A percentile compares a stretch with the other conserved stretches of the same genome.
Evolutionary conservation across 2,113 vertebrate species (phyloP).

Genomic region (Eulacestoma nigropectus): DNA sequence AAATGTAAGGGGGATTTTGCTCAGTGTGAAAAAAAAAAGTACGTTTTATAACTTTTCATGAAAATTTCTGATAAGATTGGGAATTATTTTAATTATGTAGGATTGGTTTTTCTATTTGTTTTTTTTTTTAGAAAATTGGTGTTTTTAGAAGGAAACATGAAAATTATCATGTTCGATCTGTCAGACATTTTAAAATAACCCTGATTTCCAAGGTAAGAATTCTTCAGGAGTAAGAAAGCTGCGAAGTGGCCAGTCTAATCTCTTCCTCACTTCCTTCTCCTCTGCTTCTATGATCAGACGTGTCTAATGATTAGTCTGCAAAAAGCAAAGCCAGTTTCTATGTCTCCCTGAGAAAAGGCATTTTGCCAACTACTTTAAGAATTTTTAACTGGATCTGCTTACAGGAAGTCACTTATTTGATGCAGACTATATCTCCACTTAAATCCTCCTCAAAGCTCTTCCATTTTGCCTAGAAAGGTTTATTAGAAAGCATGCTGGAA

Average conservation of each 20-base stretch:
- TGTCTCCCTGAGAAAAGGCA: conserved; percentile 9
- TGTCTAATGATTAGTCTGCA: neutral
- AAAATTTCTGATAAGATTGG: neutral
- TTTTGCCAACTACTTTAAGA: neutral
- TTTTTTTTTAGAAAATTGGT: neutral
- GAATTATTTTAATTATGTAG: neutral
- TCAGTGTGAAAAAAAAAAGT: neutral
- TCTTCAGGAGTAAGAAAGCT: neutral
- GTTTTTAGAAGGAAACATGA: neutral
- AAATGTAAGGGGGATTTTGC: neutral
- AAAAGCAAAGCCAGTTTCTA: neutral
- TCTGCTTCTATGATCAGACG: neutral
- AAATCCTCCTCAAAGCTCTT: conserved; percentile 18
- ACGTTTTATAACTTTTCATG: neutral
- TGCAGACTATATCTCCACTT: neutral
- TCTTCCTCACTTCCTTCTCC: conserved; percentile 52
- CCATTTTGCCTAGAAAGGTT: conserved; percentile 12
- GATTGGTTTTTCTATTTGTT: neutral
- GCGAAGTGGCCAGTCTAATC: neutral
- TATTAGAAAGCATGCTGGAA: neutral
- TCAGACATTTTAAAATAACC: neutral
- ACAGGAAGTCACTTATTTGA: neutral
- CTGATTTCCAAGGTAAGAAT: neutral
- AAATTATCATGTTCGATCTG: neutral
- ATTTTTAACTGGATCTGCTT: neutral